Base-by-base conservation (phyloP, 2,888 invertebrate species). In the Melieria picta region DNA sequence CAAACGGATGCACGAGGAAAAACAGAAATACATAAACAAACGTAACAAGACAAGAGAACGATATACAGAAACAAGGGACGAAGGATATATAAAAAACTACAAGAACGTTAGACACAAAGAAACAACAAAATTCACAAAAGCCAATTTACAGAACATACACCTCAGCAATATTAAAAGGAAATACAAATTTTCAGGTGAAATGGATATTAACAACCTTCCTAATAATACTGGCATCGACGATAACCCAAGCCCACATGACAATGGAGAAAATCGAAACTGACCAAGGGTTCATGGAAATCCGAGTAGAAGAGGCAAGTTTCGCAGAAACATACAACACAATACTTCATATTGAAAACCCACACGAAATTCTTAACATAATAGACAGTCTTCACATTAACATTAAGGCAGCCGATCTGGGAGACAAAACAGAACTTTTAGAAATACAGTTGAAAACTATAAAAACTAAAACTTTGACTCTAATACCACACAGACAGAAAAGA, bases 251-350 rank as follows among this genome's bases (percentile, higher is more conserved):
- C 11, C 60, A 60, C 42, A 45, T 43, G n/a, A 60, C 60, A 60
- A 60, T 60, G 45, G 60, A 43, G 43, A 60, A 60, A 60, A 43
- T 60, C n/a, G 43, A 60, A 60, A 60, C 43, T n/a, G n/a, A 60
- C 5, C 11, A 43, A 42, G 43, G 60, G 45, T 60, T n/a, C n/a
- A 60, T 60, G 16, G 43, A 7, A 43, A 60, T 60, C 6, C 42
- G n/a, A 43, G 11, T 58, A 42, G 58, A 42, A 58, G 58, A 60
- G 11, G 60, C 5, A 43, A 30, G 13, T n/a, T 45, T 60, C 5
- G 60, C 45, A 10, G 11, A 43, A 7, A n/a, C 42, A 42, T 60
- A 43, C n/a, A 10, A 30, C 10, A 60, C 60, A 60, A 60, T 60
- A 60, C 43, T 60, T 6, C 60, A 60, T 42, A n/a, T 60, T 9